Evolutionary conservation across 2,113 vertebrate species (phyloP).

Genomic region (cat (Felis catus)): DNA sequence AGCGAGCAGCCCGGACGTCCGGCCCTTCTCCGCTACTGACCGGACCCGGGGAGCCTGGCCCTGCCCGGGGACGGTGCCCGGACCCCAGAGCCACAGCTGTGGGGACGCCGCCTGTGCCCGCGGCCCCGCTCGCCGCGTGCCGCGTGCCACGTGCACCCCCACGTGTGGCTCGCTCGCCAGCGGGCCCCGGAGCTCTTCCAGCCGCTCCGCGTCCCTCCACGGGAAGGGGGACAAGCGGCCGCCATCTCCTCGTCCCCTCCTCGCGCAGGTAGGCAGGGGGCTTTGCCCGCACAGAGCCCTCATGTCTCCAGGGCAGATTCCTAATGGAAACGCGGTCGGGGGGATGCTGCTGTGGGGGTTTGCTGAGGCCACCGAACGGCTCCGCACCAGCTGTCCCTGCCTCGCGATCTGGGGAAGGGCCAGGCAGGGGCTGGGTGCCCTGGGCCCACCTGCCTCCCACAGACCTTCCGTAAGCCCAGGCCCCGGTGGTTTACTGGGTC

Average conservation of each 20-base stretch:
- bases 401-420: not conserved
- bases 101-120: accelerated
- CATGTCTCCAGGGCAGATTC: accelerated
- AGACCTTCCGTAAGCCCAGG: not conserved
- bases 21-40: not conserved
- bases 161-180: not conserved
- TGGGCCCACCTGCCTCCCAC: not conserved
- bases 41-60: accelerated
- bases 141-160: no score
- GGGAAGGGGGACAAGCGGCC: accelerated
- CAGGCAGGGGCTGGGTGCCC: not conserved
- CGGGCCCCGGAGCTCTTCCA: not conserved
- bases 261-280: not conserved
- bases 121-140: not conserved
- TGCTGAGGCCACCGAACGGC: not conserved
- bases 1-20: accelerated
- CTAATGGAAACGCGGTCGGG: accelerated
- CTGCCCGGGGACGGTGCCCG: not conserved
- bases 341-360: accelerated
- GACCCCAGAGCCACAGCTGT: no score
- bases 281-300: not conserved
- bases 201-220: accelerated
- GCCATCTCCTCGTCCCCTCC: not conserved
- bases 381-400: accelerated
- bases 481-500: not conserved